Evolutionary conservation across 1,140 invertebrate species (phyloP).

Genomic region (Elysia chlorotica): DNA sequence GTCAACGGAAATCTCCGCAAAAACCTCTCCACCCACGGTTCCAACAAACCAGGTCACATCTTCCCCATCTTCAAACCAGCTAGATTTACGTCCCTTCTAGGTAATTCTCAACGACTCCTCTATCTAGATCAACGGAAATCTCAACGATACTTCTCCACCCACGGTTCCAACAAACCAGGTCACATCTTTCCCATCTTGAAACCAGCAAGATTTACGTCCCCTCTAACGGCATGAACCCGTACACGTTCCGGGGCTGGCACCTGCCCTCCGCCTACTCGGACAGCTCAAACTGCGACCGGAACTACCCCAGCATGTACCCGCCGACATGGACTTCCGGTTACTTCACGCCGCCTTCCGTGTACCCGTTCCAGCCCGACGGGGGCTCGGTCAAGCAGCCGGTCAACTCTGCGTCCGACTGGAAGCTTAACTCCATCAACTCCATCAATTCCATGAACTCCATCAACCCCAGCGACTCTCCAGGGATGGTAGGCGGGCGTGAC

Average conservation of each 20-base stretch:
- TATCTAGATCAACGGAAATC: too few species aligned
- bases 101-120: too few species aligned
- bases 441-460: too few species aligned
- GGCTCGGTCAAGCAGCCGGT: slow-evolving; percentile 43
- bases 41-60: too few species aligned
- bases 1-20: too few species aligned
- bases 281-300: slow-evolving; percentile 48
- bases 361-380: slow-evolving; percentile 49
- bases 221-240: slow-evolving; percentile 60
- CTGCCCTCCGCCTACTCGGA: slow-evolving; percentile 51
- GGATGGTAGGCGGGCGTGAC: slow-evolving; percentile 38
- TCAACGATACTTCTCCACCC: too few species aligned
- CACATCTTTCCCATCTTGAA: too few species aligned
- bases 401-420: slow-evolving; percentile 50
- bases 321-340: slow-evolving; percentile 52
- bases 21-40: too few species aligned
- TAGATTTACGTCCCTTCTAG: too few species aligned
- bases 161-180: too few species aligned
- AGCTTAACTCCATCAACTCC: slow-evolving; percentile 47
- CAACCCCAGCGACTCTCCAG: slow-evolving; percentile 34
- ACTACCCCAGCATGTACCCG: slow-evolving; percentile 52
- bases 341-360: slow-evolving; percentile 49
- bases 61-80: too few species aligned
- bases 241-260: slow-evolving; percentile 55
- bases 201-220: too few species aligned